Percentiles rank a stretch among this genome's conserved stretches.
phyloP scores from a whole-genome alignment of 2,888 invertebrate species.

The Acanthosoma haemorrhoidale region DNA sequence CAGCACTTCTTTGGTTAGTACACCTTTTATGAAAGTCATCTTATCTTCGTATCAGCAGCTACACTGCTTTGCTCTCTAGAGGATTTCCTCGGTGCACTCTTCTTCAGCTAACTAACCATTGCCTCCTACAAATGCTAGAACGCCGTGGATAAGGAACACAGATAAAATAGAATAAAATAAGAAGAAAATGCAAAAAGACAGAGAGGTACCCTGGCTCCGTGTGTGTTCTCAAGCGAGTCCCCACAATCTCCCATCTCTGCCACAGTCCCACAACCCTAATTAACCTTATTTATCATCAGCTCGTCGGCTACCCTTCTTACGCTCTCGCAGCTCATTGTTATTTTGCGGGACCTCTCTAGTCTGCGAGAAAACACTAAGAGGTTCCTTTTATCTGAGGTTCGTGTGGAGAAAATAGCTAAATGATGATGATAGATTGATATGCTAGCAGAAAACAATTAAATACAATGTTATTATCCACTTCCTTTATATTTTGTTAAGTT shows the following conservation, averaged over 20 bases:
- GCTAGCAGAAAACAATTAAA: no score
- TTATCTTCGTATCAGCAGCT: no score
- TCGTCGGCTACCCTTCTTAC: no score
- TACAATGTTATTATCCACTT: no score
- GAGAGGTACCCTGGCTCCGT: background rate
- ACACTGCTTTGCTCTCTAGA: no score
- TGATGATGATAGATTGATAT: no score
- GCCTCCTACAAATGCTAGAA: background rate
- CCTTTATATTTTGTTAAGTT: no score
- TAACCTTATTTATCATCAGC: conserved; percentile 4
- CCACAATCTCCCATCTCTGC: conserved; percentile 9
- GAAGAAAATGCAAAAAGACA: conserved; percentile 6
- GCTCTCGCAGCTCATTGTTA: background rate
- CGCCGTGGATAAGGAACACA: background rate
- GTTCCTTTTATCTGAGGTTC: no score
- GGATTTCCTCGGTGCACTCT: background rate
- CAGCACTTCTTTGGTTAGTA: no score
- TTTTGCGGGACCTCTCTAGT: background rate
- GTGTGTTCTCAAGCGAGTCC: background rate
- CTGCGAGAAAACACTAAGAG: no score
- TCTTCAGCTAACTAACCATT: background rate
- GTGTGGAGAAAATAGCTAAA: no score
- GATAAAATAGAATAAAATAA: conserved; percentile 14
- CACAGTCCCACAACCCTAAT: background rate
- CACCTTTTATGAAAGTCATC: no score